These are phyloP conservation scores for Ciconia nigra DNA, from an alignment of 2,797 vertebrate species.

Conservation along the genomic window DNA sequence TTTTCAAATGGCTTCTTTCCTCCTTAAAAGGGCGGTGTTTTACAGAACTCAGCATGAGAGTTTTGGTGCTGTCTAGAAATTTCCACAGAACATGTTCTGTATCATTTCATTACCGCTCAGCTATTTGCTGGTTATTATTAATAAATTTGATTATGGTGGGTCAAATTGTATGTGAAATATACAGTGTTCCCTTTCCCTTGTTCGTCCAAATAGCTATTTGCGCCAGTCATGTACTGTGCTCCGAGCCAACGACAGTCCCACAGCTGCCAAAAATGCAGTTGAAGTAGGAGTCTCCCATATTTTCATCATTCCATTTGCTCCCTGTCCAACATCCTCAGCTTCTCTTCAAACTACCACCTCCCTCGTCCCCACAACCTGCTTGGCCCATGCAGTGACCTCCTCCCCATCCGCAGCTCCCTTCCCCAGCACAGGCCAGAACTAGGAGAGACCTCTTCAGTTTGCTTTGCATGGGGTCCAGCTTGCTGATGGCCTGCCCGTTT, in stretches of 20 bases:
- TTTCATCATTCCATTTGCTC: slow-evolving; percentile 22
- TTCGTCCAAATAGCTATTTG: neutral
- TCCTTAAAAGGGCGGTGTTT: neutral
- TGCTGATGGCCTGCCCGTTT: neutral
- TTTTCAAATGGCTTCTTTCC: slow-evolving; percentile 13
- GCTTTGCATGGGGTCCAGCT: neutral
- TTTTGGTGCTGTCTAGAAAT: slow-evolving; percentile 52
- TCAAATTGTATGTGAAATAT: slow-evolving; percentile 45
- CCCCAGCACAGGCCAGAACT: neutral
- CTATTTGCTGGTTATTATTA: slow-evolving; percentile 53
- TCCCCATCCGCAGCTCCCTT: neutral
- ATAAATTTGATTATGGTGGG: slow-evolving; percentile 56
- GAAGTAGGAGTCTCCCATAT: neutral
- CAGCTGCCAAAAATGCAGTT: neutral
- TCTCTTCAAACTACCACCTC: neutral
- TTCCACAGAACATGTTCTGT: slow-evolving; percentile 47
- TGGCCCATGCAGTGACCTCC: fast-evolving
- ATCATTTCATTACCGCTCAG: slow-evolving; percentile 53
- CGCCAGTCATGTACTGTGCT: slow-evolving; percentile 1
- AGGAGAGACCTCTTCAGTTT: neutral
- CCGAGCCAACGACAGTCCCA: neutral
- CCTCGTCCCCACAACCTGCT: neutral
- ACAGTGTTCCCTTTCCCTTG: slow-evolving; percentile 10
- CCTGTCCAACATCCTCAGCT: neutral
- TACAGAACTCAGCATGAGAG: slow-evolving; percentile 33